Percentiles rank a stretch among this genome's conserved stretches.
phyloP scores from a whole-genome alignment of 2,888 invertebrate genomes.

The Elysia crispata region DNA sequence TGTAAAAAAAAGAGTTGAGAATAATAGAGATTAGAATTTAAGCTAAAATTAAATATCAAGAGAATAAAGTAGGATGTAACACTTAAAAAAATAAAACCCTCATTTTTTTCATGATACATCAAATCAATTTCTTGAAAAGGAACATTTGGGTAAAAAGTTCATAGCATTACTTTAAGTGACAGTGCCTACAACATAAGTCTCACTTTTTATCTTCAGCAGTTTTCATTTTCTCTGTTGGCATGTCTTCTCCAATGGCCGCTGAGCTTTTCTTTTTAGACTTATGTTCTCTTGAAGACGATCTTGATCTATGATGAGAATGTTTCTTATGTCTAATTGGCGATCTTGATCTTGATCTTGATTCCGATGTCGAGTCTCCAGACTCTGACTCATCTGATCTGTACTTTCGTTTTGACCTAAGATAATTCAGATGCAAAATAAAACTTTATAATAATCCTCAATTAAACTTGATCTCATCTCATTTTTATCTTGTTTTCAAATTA shows the following conservation, averaged over 20 bases:
- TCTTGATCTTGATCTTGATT: conserved; percentile 56
- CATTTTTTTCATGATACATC: neutral
- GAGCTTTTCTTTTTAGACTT: neutral
- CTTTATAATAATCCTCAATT: neutral
- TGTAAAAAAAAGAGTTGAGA: conserved; percentile 47
- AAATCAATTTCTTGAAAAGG: neutral
- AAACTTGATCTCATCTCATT: neutral
- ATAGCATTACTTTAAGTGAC: too few relatives aligned
- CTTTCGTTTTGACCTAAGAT: conserved; percentile 12
- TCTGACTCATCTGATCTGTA: conserved; percentile 46
- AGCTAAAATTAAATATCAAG: neutral
- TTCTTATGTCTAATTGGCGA: conserved; percentile 46
- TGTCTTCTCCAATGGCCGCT: neutral
- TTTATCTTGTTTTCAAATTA: too few relatives aligned
- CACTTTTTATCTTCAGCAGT: conserved; percentile 27
- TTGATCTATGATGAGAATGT: conserved; percentile 12
- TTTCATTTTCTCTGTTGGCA: conserved; percentile 1
- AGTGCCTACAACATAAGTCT: too few relatives aligned
- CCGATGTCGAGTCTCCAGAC: conserved; percentile 44
- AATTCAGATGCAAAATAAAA: neutral
- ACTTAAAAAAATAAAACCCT: neutral
- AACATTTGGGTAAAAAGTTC: neutral
- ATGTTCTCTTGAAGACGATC: conserved; percentile 1
- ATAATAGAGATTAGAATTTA: too few relatives aligned
- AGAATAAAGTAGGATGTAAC: neutral